Conservation (phyloP, 2,797 vertebrate species). For the Bovichtus variegatus region DNA sequence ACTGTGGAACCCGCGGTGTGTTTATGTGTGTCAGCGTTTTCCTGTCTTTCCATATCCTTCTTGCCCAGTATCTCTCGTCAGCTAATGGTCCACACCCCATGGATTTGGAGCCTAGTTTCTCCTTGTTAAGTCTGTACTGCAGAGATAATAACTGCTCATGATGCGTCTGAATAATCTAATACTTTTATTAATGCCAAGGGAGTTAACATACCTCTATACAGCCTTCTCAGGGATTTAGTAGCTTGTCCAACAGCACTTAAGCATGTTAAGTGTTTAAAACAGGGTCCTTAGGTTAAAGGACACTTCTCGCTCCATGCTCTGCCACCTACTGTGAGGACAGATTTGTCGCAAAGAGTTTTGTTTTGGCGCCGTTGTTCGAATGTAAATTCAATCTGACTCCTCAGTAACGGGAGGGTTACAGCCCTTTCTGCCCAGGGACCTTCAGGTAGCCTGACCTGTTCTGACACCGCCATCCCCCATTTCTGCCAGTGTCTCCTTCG, state of each 20-base stretch:
- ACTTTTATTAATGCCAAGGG: neutral
- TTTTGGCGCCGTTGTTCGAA: constrained; percentile 5
- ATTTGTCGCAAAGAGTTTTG: constrained; percentile 3
- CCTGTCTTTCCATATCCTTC: neutral
- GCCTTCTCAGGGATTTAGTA: neutral
- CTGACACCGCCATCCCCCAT: constrained; percentile 62
- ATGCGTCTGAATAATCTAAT: neutral
- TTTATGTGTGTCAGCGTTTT: constrained; percentile 25
- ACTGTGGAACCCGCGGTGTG: constrained; percentile 84
- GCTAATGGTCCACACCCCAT: neutral
- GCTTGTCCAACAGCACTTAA: constrained; percentile 7
- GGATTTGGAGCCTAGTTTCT: neutral
- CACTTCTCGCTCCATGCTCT: neutral
- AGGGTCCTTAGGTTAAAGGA: neutral
- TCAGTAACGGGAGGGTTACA: constrained; percentile 64
- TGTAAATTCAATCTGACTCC: constrained; percentile 73
- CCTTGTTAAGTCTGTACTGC: neutral
- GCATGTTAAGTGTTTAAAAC: neutral
- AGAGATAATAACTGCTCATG: neutral
- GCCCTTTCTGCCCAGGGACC: constrained; percentile 64
- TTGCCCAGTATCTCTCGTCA: neutral
- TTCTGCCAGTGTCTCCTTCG: constrained; percentile 41
- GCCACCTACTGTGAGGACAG: constrained; percentile 2
- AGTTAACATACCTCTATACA: neutral
- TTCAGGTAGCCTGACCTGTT: constrained; percentile 64